Conservation (phyloP, 2,113 vertebrate species). For the Tretioscincus oriximinensis region DNA sequence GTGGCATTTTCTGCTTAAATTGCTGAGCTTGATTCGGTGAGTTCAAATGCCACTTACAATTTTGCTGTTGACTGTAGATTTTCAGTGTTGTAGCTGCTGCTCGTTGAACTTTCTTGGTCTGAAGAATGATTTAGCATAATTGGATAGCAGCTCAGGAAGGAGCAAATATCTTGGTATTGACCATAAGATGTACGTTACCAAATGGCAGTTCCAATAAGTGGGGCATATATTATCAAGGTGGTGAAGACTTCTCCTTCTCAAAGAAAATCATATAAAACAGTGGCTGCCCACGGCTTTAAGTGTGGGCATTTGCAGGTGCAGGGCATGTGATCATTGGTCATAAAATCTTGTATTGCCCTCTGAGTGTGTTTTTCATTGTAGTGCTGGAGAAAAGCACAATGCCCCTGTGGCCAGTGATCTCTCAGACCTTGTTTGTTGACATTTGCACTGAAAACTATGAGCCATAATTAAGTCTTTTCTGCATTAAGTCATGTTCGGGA, state of each 20-base stretch:
- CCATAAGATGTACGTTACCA: not conserved
- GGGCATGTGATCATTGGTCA: no score
- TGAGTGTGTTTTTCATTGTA: no score
- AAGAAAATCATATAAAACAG: not conserved
- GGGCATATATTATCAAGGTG: not conserved
- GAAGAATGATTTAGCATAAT: not conserved
- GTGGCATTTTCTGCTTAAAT: slow-evolving; percentile 37
- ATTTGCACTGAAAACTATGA: no score
- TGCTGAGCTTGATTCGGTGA: slow-evolving; percentile 26
- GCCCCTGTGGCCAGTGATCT: no score
- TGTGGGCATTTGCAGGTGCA: no score
- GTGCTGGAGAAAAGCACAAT: no score
- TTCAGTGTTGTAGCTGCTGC: not conserved
- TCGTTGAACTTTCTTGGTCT: not conserved
- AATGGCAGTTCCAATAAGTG: not conserved
- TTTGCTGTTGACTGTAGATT: slow-evolving; percentile 20
- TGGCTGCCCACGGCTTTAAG: no score
- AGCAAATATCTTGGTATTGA: slow-evolving; percentile 7
- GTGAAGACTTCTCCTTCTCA: not conserved
- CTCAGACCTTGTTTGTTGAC: no score
- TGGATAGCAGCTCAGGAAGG: slow-evolving; percentile 1
- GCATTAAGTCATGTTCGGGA: no score
- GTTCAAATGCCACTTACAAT: slow-evolving; percentile 15
- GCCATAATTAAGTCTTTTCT: no score
- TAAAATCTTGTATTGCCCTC: no score